Evolutionary conservation across 2,113 vertebrate species (phyloP), one percentile per base, ranked within the genome.

Genomic region (Rhinopomastus cyanomelas): DNA sequence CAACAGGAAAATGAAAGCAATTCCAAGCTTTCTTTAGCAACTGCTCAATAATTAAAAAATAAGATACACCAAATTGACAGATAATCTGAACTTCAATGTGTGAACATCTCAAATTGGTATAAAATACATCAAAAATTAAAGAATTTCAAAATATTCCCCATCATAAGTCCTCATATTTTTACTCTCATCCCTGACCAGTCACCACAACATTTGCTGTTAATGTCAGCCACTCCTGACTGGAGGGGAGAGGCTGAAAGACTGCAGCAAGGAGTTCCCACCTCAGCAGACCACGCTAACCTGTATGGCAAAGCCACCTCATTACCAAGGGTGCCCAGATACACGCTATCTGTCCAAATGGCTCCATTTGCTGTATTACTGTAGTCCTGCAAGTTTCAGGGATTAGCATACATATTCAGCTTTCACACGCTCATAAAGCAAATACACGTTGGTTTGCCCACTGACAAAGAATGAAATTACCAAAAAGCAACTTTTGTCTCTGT

Each of bases 1-100:
- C 93, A 96, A 97, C 96, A 97, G 94, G 95, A 95, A 95, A 92
- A 89, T 42, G 92, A 97, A 95, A 94, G 80, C 90, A 85, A 89
- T 92, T 96, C 94, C 81, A 81, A 91, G 95, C 92, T 96, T 96
- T 93, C 94, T 91, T 96, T 74, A 97, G 93, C 91, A 93, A 94
- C 61, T 85, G 95, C 91, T 92, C 94, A 96, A 82, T 96, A 96
- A 96, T 93, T 77, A 16, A 91, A 96, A 95, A 92, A 88, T 72
- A 91, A 95, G 65, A 76, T 86, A 97, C 85, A 95, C 80, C 94
- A 92, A 78, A 91, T 68, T 91, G 88, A 96, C 90, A 96, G 85
- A 88, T 87, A 91, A 84, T 87, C 90, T 94, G 84, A 95, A 95
- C 85, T 75, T 89, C 76, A 87, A 92, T 74, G 87, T 93, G 88